Evolutionary conservation across 2,797 vertebrate genomes (phyloP), one percentile per base, ranked within the genome.

Genomic region (Channa striata): DNA sequence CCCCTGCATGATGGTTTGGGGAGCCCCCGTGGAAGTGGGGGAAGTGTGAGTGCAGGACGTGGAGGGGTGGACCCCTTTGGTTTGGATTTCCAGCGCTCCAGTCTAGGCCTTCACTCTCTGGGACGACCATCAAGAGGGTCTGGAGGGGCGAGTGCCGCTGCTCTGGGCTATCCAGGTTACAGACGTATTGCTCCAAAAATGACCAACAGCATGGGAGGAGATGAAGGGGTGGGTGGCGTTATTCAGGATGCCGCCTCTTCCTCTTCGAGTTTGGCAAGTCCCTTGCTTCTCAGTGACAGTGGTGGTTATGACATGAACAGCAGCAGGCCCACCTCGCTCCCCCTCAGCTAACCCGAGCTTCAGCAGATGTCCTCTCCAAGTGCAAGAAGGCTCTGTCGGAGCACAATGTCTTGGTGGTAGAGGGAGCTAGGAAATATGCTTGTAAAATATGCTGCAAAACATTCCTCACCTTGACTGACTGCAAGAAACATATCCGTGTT

Each of bases 381-480:
- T 99, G 98, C 79, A 99, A 99, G 94, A 99, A 99, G 87, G 98
- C 98, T 1, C 95, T 99, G 77, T 99, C 97, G 0, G 98, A 99
- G 94, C 98, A 99, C 84, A 99, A 99, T 0, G 98, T 99, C 61
- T 84, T 99, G 90, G 98, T 99, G 49, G 98, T 99, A 0, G 98
- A 99, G 81, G 98, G 98, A 0, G 97, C 97, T 0, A 95, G 97
- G 33, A 99, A 99, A 81, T 99, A 99, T 0, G 98, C 98, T 12
- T 99, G 97, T 87, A 98, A 97, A 90, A 99, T 99, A 92, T 99
- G 98, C 94, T 99, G 97, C 87, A 99, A 99, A 92, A 99, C 97
- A 6, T 99, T 99, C 76, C 91, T 99, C 86, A 99, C 98, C 17
- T 84, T 99, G 68, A 99, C 98, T 1, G 98, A 99, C 92, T 99